Percentiles rank a stretch among this genome's conserved stretches.
Evolutionary conservation across 1,140 invertebrate species (phyloP).

Genomic region (Goniozus legneri): DNA sequence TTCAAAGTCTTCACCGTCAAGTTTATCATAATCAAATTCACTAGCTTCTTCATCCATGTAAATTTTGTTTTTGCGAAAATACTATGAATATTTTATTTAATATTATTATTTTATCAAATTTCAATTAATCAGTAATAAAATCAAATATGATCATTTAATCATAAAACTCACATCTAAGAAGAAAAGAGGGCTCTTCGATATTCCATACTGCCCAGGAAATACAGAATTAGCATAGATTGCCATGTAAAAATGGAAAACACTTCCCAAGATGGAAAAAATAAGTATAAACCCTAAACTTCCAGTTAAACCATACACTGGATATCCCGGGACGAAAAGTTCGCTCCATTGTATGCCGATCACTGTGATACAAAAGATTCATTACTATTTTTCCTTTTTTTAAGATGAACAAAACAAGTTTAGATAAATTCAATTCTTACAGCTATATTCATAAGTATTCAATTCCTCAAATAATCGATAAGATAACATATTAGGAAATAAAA

Average conservation of each 20-base stretch:
- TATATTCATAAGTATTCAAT: slow-evolving; percentile 27
- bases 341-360: slow-evolving; percentile 31
- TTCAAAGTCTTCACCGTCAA: slow-evolving; percentile 40
- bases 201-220: slow-evolving; percentile 57
- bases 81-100: slow-evolving; percentile 20
- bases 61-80: slow-evolving; percentile 40
- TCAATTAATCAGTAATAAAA: too few species aligned
- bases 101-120: background rate
- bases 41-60: slow-evolving; percentile 24
- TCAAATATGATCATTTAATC: background rate
- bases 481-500: slow-evolving; percentile 31
- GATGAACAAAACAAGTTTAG: background rate
- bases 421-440: slow-evolving; percentile 14
- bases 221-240: slow-evolving; percentile 55
- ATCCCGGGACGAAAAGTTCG: slow-evolving; percentile 24
- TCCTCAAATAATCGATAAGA: slow-evolving; percentile 26
- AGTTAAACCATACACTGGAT: slow-evolving; percentile 9
- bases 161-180: slow-evolving; percentile 48
- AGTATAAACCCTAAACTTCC: slow-evolving; percentile 30
- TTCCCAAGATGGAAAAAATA: slow-evolving; percentile 30
- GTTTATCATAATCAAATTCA: slow-evolving; percentile 25
- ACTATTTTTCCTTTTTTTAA: background rate
- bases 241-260: slow-evolving; percentile 26
- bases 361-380: slow-evolving; percentile 12
- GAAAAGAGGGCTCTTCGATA: slow-evolving; percentile 56